Conservation (phyloP, 2,888 invertebrate species). For the Synanthedon vespiformis region DNA sequence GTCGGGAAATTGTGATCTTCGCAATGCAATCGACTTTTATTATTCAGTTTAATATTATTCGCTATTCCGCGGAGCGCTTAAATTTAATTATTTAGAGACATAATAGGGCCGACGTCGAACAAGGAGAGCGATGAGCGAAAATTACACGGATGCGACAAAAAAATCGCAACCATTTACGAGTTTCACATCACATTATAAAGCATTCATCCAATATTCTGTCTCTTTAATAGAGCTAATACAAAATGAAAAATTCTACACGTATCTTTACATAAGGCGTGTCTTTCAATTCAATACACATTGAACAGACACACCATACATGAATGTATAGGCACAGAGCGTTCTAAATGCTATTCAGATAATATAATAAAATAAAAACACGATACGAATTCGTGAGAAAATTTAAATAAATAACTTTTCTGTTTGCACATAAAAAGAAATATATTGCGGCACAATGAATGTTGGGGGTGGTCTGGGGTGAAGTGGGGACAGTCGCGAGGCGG, state of each 20-base stretch:
- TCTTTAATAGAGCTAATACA: background rate
- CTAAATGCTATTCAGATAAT: constrained; percentile 67
- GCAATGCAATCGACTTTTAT: constrained; percentile 52
- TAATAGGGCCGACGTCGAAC: constrained; percentile 40
- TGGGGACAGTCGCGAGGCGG: constrained; percentile 53
- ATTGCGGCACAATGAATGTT: constrained; percentile 71
- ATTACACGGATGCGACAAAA: background rate
- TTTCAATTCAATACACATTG: constrained; percentile 18
- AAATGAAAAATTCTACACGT: background rate
- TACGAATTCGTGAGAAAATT: constrained; percentile 71
- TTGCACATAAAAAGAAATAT: constrained; percentile 72
- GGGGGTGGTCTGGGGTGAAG: constrained; percentile 46
- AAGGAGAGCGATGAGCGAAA: constrained; percentile 1
- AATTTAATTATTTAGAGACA: constrained; percentile 62
- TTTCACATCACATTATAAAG: background rate
- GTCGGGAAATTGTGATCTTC: constrained; percentile 56
- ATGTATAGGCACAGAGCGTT: constrained; percentile 45
- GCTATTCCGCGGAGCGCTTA: constrained; percentile 55
- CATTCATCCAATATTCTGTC: background rate
- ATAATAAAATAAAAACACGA: constrained; percentile 70
- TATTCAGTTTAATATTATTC: constrained; percentile 48
- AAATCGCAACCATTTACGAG: background rate
- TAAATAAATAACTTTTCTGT: constrained; percentile 72
- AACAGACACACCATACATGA: constrained; percentile 18
- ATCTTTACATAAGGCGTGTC: background rate